Evolutionary conservation across 2,113 vertebrate species (phyloP), one percentile per base, ranked within the genome.

Genomic region (Phoxinus phoxinus): DNA sequence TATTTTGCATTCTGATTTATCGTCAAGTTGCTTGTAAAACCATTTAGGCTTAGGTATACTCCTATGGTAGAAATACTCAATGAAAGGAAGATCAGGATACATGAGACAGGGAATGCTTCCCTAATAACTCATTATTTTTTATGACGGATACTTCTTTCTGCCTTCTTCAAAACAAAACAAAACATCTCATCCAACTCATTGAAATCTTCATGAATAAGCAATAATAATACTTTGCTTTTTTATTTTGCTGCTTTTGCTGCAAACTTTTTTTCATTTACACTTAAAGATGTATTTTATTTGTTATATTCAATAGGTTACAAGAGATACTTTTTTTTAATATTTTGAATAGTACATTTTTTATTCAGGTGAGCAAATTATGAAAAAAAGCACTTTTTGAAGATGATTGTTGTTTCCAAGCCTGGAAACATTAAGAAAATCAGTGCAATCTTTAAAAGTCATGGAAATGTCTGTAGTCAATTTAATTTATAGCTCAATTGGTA

Each of bases 1-100:
- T 87, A 86, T 84, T 85, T 91, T 77, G 84, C 46, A 69, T 72
- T 86, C 67, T 85, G 88, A 92, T 92, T 90, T 91, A 92, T n/a
- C 17, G 48, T 86, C 80, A 51, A 35, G 65, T 46, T 63, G 86
- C 61, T 87, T 71, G 56, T 86, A 83, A 86, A 85, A 86, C 44
- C 84, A 84, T 85, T 90, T 86, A 80, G 65, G 41, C 35, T 25
- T 11, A 81, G 35, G 37, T 15, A 72, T 51, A 32, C 59, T 63
- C 63, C 83, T 85, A 19, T 51, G 61, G 25, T 87, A 77, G 85
- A 61, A 56, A 17, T 44, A 80, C 78, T 86, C 84, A 65, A 81
- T 82, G 84, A 53, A 75, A 44, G 84, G 48, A 83, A 72, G 67
- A 56, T 35, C 9, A 25, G 30, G 37, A 74, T 81, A 25, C 76